These are phyloP conservation scores for Enteromius anoplus DNA, from an alignment of 2,797 vertebrate species.

Conservation along the genomic window DNA sequence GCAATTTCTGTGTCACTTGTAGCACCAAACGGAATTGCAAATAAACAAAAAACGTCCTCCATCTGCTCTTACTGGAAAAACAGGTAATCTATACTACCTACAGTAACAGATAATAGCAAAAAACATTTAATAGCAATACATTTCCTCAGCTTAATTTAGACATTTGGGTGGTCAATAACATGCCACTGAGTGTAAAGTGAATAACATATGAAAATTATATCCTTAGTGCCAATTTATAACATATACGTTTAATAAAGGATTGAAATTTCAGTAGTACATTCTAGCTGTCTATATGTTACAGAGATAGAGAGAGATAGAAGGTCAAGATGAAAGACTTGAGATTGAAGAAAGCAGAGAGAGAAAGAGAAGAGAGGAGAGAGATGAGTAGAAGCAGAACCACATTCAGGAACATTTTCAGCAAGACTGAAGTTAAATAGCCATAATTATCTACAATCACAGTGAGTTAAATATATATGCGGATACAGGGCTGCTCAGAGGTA, in stretches of 20 bases:
- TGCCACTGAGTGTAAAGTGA: neutral
- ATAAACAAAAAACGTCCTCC: neutral
- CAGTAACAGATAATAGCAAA: neutral
- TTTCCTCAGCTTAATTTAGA: neutral
- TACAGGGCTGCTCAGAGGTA: conserved; percentile 39
- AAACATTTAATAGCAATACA: neutral
- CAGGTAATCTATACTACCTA: neutral
- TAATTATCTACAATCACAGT: conserved; percentile 60
- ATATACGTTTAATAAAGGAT: neutral
- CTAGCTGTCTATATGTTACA: neutral
- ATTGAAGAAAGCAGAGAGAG: conserved; percentile 7
- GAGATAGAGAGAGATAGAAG: neutral
- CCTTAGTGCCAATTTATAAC: neutral
- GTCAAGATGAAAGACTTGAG: conserved; percentile 8
- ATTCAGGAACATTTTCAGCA: conserved; percentile 53
- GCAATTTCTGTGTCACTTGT: neutral
- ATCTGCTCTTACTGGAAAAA: neutral
- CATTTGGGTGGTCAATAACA: neutral
- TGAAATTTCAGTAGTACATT: neutral
- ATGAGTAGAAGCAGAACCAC: conserved; percentile 51
- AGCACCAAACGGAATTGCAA: neutral
- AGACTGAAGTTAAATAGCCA: conserved; percentile 47
- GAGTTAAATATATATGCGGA: conserved; percentile 59
- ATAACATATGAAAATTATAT: neutral
- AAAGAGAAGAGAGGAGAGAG: conserved; percentile 20